phyloP scores from a whole-genome alignment of 2,888 invertebrate genomes.

The Nomada ferruginata region DNA sequence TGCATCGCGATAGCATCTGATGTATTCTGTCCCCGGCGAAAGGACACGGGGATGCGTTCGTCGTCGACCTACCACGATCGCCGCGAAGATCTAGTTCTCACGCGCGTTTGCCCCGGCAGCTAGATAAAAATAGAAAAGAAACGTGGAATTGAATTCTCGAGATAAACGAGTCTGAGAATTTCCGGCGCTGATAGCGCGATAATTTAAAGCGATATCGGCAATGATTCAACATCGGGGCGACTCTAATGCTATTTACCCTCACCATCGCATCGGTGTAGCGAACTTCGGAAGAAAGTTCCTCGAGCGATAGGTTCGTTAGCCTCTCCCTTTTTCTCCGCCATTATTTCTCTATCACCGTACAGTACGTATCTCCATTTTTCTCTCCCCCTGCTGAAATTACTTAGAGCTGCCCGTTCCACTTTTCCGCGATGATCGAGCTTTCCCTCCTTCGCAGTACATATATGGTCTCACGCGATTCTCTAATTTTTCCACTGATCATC shows the following conservation, averaged over 20 bases:
- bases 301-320: neutral
- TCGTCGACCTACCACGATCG: neutral
- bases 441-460: neutral
- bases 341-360: neutral
- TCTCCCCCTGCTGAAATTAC: neutral
- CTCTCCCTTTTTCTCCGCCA: neutral
- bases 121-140: neutral
- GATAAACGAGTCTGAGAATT: neutral
- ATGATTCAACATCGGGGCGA: neutral
- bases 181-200: neutral
- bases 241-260: conserved; percentile 14
- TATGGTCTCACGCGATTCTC: conserved; percentile 18
- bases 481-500: conserved; percentile 19
- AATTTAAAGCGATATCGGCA: neutral
- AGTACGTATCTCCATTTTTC: neutral
- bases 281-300: conserved; percentile 27
- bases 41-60: neutral
- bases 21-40: neutral
- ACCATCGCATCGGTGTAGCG: neutral
- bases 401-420: neutral
- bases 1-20: neutral
- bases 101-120: neutral
- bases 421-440: neutral
- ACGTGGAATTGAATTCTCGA: neutral
- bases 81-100: neutral